phyloP scores from a whole-genome alignment of 2,113 vertebrate genomes.

The Glareola pratincola region DNA sequence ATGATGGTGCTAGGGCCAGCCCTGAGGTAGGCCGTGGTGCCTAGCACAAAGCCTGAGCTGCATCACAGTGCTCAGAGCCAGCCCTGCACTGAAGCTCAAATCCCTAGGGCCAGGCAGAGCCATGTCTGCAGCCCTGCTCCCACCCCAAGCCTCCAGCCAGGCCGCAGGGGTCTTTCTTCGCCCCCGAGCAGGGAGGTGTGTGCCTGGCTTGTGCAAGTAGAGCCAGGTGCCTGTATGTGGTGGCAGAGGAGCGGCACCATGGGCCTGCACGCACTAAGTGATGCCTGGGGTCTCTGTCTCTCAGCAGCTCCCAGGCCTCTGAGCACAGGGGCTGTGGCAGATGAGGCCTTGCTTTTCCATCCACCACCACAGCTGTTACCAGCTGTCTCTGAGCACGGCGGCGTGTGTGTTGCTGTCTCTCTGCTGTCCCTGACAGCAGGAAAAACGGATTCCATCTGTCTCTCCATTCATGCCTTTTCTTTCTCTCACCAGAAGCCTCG shows the following conservation, averaged over 20 bases:
- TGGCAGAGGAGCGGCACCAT: rapidly evolving
- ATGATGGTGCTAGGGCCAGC: not conserved
- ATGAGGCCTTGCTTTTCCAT: not conserved
- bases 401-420: not conserved
- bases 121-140: too few species aligned
- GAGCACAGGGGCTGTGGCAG: rapidly evolving
- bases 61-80: rapidly evolving
- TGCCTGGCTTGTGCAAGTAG: not conserved
- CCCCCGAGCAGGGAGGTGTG: not conserved
- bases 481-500: not conserved
- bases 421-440: not conserved
- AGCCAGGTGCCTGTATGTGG: rapidly evolving
- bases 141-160: not conserved
- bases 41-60: too few species aligned
- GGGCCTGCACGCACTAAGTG: rapidly evolving
- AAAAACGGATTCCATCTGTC: not conserved
- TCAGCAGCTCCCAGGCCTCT: not conserved
- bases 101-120: not conserved
- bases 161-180: not conserved
- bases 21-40: not conserved
- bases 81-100: too few species aligned
- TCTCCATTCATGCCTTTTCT: not conserved
- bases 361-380: not conserved
- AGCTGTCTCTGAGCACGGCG: not conserved
- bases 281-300: rapidly evolving